These are phyloP conservation scores for Octonoba sinensis DNA, from an alignment of 2,888 invertebrate species.

Conservation along the genomic window DNA sequence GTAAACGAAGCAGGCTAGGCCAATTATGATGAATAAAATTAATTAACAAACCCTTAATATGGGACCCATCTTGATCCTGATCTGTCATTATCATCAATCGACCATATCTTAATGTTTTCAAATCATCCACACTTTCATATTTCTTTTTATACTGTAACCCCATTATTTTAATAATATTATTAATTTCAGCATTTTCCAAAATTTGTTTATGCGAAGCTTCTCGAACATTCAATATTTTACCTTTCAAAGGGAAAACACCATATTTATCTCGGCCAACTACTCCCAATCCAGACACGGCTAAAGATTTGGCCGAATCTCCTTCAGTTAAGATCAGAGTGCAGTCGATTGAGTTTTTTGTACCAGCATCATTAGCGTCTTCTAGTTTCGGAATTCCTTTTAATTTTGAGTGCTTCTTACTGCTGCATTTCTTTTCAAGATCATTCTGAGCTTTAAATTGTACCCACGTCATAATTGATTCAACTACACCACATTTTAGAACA, in stretches of 20 bases:
- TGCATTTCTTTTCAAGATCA: constrained; percentile 88
- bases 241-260: constrained; percentile 96
- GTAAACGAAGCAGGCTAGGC: constrained; percentile 89
- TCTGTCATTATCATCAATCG: constrained; percentile 99
- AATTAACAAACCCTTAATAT: constrained; percentile 97
- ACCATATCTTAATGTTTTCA: constrained; percentile 92
- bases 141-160: constrained; percentile 97
- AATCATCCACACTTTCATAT: constrained; percentile 85
- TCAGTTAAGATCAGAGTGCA: constrained; percentile 98
- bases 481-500: constrained; percentile 87
- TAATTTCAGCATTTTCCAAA: constrained; percentile 96
- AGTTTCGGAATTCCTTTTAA: constrained; percentile 93
- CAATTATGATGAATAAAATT: constrained; percentile 99
- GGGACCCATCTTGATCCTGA: constrained; percentile 98
- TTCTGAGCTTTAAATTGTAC: constrained; percentile 95
- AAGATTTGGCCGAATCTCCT: constrained; percentile 99
- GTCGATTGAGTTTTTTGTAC: constrained; percentile 83
- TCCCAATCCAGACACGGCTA: constrained; percentile 95
- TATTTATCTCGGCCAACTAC: constrained; percentile 93
- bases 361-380: constrained; percentile 98
- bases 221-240: constrained; percentile 96
- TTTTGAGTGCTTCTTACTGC: constrained; percentile 87
- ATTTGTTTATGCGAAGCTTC: constrained; percentile 97
- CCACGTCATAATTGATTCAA: constrained; percentile 95
- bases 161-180: constrained; percentile 94